Evolutionary conservation across 2,113 vertebrate genomes (phyloP).

Genomic region (Ivindomyrus marchei): DNA sequence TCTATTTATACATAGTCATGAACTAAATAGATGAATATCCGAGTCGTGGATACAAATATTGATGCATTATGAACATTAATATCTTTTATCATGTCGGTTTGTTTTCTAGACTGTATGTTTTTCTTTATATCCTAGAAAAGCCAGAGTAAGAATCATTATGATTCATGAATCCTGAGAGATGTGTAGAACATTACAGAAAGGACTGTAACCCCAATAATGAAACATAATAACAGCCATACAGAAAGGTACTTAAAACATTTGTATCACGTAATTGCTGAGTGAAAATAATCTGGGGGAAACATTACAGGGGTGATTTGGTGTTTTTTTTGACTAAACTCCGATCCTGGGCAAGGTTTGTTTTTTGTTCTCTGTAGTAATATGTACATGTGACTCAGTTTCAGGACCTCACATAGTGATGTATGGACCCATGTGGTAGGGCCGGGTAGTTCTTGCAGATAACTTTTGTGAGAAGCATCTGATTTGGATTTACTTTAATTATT

Average conservation of each 20-base stretch:
- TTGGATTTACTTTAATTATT: not conserved
- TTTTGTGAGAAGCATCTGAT: not conserved
- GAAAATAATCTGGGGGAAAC: not conserved
- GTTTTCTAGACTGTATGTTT: not conserved
- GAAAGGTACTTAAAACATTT: not conserved
- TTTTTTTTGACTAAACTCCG: not conserved
- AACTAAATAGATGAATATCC: no score
- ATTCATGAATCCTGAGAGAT: not conserved
- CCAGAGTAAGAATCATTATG: not conserved
- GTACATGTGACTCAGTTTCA: not conserved
- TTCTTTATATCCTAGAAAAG: not conserved
- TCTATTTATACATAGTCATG: not conserved
- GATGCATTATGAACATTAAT: not conserved
- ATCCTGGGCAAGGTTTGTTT: not conserved
- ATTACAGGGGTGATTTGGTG: not conserved
- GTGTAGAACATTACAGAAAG: not conserved
- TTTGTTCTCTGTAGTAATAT: not conserved
- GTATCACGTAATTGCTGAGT: not conserved
- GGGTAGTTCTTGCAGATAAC: not conserved
- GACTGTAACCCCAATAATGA: not conserved
- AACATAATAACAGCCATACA: not conserved
- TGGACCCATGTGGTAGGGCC: not conserved
- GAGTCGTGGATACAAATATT: not conserved
- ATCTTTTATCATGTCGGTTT: not conserved
- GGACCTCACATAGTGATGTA: not conserved